These are phyloP conservation scores for Iphiclides podalirius DNA, from an alignment of 2,888 invertebrate genomes.

Conservation along the genomic window DNA sequence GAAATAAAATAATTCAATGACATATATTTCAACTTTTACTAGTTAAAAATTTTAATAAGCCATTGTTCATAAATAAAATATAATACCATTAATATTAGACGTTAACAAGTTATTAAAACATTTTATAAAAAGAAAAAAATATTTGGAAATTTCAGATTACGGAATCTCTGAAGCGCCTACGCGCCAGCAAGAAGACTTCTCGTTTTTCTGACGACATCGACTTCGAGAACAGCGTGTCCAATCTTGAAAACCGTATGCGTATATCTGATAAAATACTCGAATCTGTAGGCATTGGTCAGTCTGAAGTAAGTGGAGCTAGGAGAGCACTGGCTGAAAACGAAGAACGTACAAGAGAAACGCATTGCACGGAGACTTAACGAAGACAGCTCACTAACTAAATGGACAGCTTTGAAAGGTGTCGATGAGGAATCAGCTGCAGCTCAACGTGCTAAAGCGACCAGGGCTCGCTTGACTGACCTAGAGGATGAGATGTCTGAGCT, in stretches of 20 bases:
- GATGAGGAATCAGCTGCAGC: conserved; percentile 80
- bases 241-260: conserved; percentile 78
- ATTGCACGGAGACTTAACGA: conserved; percentile 67
- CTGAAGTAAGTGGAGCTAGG: conserved; percentile 71
- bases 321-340: conserved; percentile 71
- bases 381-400: conserved; percentile 77
- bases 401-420: conserved; percentile 79
- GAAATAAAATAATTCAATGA: no score
- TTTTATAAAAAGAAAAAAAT: no score
- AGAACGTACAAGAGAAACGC: conserved; percentile 70
- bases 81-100: no score
- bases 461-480: conserved; percentile 85
- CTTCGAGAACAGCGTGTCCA: conserved; percentile 80
- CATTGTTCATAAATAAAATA: no score
- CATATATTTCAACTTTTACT: no score
- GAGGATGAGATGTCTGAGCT: conserved; percentile 88
- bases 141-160: conserved; percentile 80
- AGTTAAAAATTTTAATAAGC: no score
- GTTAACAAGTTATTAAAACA: no score
- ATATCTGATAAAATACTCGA: conserved; percentile 84
- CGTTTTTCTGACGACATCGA: conserved; percentile 82
- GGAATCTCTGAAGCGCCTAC: conserved; percentile 80
- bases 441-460: conserved; percentile 82
- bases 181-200: conserved; percentile 81
- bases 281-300: conserved; percentile 81